A percentile compares a stretch with the other conserved stretches of the same genome.
Conservation (phyloP, 2,797 vertebrate genomes). For the Philypnodon macrostomus region DNA sequence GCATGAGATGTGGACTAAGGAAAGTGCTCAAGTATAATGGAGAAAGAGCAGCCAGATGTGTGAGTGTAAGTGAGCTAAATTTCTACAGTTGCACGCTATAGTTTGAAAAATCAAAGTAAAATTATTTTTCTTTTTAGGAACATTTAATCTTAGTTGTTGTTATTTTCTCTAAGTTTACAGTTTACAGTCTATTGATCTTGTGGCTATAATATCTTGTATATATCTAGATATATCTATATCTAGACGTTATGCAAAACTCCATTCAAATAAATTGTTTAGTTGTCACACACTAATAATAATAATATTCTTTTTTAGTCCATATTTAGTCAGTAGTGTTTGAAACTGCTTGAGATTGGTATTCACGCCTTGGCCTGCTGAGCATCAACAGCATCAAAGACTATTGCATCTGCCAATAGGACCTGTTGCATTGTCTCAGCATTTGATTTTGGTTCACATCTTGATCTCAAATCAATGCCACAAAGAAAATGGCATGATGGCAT, state of each 20-base stretch:
- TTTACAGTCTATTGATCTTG: no score
- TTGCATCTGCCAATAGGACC: slow-evolving; percentile 65
- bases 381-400: slow-evolving; percentile 54
- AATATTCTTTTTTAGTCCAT: slow-evolving; percentile 2
- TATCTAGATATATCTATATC: no score
- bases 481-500: slow-evolving; percentile 83
- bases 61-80: slow-evolving; percentile 9
- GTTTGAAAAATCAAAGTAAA: no score
- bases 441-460: slow-evolving; percentile 61
- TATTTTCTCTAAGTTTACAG: no score
- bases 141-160: no score
- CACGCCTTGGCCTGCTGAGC: slow-evolving; percentile 57
- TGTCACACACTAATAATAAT: no score
- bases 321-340: slow-evolving; percentile 35
- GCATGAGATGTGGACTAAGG: slow-evolving; percentile 35
- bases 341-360: slow-evolving; percentile 51
- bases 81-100: neutral
- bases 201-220: no score
- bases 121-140: no score
- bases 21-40: slow-evolving; percentile 26
- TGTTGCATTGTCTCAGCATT: slow-evolving; percentile 75
- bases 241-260: no score
- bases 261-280: no score
- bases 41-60: slow-evolving; percentile 46
- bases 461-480: slow-evolving; percentile 69